These are phyloP conservation scores for Sarcophaga rosellei DNA, from an alignment of 2,888 invertebrate genomes.

Conservation along the genomic window DNA sequence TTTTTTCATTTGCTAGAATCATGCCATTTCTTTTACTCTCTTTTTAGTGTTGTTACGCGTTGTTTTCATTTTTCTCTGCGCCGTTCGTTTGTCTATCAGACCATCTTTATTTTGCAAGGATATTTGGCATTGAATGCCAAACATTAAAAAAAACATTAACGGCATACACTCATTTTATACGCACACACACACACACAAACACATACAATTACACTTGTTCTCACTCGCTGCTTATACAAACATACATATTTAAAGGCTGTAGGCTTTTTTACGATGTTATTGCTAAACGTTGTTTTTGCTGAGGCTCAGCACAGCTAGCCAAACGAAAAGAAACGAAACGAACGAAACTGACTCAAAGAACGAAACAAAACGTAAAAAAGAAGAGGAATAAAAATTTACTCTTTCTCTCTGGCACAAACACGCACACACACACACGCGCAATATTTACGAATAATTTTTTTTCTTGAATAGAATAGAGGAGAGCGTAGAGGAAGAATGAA, in stretches of 20 bases:
- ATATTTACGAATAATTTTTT: not conserved
- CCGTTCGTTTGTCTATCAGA: constrained; percentile 20
- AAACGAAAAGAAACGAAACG: constrained; percentile 31
- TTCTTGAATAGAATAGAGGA: constrained; percentile 1
- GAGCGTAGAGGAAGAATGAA: constrained; percentile 15
- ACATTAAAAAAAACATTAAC: constrained; percentile 39
- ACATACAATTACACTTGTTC: constrained; percentile 15
- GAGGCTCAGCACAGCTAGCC: constrained; percentile 21
- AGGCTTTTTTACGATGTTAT: constrained; percentile 32
- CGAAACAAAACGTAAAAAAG: constrained; percentile 38
- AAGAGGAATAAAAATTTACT: constrained; percentile 41
- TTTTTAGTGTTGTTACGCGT: constrained; percentile 10
- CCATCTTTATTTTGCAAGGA: constrained; percentile 64
- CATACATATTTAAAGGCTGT: constrained; percentile 31
- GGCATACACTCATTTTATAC: constrained; percentile 22
- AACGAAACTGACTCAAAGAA: constrained; percentile 39
- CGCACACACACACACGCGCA: constrained; percentile 24
- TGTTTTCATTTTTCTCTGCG: not conserved
- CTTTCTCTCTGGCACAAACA: not conserved
- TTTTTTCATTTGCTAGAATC: not conserved
- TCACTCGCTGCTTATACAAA: constrained; percentile 12
- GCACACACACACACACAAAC: constrained; percentile 27
- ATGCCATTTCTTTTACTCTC: constrained; percentile 53
- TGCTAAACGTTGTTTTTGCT: constrained; percentile 21
- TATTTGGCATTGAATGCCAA: constrained; percentile 67